Base-by-base conservation (phyloP, 2,888 invertebrate genomes). In the Steinernema hermaphroditum region DNA sequence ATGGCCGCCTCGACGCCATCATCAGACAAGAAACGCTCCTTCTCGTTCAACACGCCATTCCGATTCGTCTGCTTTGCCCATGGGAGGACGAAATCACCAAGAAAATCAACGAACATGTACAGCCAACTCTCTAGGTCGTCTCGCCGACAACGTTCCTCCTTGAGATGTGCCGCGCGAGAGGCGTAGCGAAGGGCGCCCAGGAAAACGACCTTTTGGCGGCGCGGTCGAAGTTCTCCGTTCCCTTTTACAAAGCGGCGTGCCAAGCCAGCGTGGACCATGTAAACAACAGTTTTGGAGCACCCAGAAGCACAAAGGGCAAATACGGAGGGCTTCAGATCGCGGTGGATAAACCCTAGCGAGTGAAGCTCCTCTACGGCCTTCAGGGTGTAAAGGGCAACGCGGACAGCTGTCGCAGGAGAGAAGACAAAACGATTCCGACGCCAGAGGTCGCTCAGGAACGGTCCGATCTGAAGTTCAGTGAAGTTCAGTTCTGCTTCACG, bases 41-140 rank as follows among this genome's bases (percentile, higher is more conserved):
- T 46, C 46, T 46, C 46, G 46, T 46, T 46, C 6, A 46, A 19
- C n/a, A 46, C 46, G 46, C 46, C n/a, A 14, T 50, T 22, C 24
- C 50, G 50, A 24, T 22, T 22, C 22, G 24, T 50, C 50, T 22
- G 12, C 50, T 50, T 50, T 12, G n/a, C 24, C 50, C 50, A 50
- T 19, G 50, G 24, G 1, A 50, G 50, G 2, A 22, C 50, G 50
- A 4, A n/a, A 24, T 22, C 50, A 12, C 24, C 50, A 12, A 50
- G 50, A 12, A 50, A 24, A 2, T 50, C 50, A 19, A 50, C 24
- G 50, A n/a, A 50, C 22, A 22, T 22, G 50, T 50, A 50, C 2
- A 50, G 24, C 50, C n/a, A 50, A 24, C 19, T 19, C 24, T 50
- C 50, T 12, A 50, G 50, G 50, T 50, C 50, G 50, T 50, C 50